Evolutionary conservation across 2,888 invertebrate genomes (phyloP).

Genomic region (Arrhopalites spinosus): DNA sequence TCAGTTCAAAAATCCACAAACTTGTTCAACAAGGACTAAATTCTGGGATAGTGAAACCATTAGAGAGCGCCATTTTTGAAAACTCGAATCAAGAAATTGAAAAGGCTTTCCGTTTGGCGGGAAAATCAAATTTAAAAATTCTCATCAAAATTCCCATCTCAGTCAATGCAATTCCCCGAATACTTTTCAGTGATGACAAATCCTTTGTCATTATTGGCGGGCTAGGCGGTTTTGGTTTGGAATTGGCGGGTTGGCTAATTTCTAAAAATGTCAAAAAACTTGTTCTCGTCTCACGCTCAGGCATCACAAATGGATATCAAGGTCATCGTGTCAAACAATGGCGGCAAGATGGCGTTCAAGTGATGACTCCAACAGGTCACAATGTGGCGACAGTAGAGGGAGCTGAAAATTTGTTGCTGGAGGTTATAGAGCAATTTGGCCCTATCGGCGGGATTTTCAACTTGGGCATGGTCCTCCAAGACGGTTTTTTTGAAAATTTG

Average conservation of each 20-base stretch:
- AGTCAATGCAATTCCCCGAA: slow-evolving; percentile 61
- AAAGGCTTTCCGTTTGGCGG: slow-evolving; percentile 71
- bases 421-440: slow-evolving; percentile 63
- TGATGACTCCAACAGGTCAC: not conserved
- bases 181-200: slow-evolving; percentile 64
- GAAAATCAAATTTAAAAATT: not conserved
- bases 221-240: slow-evolving; percentile 38
- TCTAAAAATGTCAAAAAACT: slow-evolving; percentile 20
- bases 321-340: slow-evolving; percentile 18
- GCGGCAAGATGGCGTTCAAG: not conserved
- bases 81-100: slow-evolving; percentile 69
- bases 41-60: slow-evolving; percentile 71
- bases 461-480: slow-evolving; percentile 71
- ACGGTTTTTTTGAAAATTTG: slow-evolving; percentile 65
- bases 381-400: not conserved
- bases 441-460: slow-evolving; percentile 88
- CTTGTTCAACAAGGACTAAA: slow-evolving; percentile 67
- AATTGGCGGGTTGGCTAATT: slow-evolving; percentile 29
- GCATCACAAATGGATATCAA: slow-evolving; percentile 34
- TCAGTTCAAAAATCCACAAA: no score
- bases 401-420: slow-evolving; percentile 5
- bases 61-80: slow-evolving; percentile 71
- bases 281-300: slow-evolving; percentile 30
- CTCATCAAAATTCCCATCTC: slow-evolving; percentile 28
- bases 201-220: slow-evolving; percentile 66